Conservation (phyloP, 2,797 vertebrate species). For the Muraenolepis orangiensis region DNA sequence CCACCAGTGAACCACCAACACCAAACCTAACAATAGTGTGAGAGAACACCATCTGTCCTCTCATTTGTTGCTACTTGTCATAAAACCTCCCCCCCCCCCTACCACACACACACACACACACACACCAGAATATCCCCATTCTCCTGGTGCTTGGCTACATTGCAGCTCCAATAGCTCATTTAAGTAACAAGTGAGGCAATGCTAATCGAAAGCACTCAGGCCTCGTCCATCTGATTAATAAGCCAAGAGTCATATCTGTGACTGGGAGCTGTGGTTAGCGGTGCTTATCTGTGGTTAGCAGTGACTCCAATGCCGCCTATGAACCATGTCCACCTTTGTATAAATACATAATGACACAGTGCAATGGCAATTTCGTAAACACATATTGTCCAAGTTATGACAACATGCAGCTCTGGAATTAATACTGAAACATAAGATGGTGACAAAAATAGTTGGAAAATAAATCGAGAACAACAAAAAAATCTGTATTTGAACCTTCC, state of each 20-base stretch:
- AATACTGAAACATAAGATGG: neutral
- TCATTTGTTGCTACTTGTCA: slow-evolving; percentile 4
- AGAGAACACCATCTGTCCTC: slow-evolving; percentile 8
- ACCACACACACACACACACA: neutral
- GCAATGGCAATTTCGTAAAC: neutral
- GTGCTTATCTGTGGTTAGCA: neutral
- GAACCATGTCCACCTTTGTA: neutral
- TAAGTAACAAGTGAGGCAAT: neutral
- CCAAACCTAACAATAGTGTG: neutral
- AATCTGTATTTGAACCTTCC: no score
- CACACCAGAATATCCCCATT: no score
- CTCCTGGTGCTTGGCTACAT: no score
- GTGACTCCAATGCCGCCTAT: neutral
- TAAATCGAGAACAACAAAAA: neutral
- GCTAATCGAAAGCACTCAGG: neutral
- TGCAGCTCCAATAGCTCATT: neutral
- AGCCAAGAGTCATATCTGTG: neutral
- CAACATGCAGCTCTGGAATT: neutral
- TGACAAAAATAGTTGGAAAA: neutral
- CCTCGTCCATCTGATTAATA: neutral
- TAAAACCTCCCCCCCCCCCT: neutral
- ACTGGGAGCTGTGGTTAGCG: neutral
- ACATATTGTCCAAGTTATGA: neutral
- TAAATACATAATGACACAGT: neutral
- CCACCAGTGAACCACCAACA: neutral